These are phyloP conservation scores for Parazoanthus swiftii DNA, from an alignment of 92 coral and sea anemone genomes.

Conservation along the genomic window DNA sequence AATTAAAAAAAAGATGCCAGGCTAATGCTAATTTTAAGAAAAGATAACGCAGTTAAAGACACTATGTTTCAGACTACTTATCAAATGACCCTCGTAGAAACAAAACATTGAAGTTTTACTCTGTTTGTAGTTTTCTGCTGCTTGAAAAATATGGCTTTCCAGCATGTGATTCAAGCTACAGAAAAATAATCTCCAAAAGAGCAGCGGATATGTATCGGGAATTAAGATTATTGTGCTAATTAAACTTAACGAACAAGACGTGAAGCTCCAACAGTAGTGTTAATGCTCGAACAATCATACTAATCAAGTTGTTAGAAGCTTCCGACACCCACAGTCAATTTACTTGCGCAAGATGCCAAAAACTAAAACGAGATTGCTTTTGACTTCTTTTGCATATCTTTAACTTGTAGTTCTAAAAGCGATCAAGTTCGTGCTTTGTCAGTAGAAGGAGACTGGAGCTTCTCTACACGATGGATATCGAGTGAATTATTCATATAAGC, in stretches of 20 bases:
- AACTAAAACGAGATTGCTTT: background rate
- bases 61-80: background rate
- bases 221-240: background rate
- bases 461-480: background rate
- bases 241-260: background rate
- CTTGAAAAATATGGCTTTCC: background rate
- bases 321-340: background rate
- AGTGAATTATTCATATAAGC: constrained; percentile 33
- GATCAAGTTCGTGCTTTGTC: background rate
- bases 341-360: background rate
- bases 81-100: background rate
- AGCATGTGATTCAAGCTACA: background rate
- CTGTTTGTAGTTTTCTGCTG: background rate
- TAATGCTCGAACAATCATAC: background rate
- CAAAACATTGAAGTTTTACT: background rate
- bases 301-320: background rate
- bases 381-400: background rate
- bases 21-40: background rate
- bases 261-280: background rate
- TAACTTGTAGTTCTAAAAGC: background rate
- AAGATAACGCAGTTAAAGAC: background rate
- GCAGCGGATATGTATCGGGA: background rate
- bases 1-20: background rate
- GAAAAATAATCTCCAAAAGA: background rate
- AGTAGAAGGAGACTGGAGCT: background rate